Conservation (phyloP, 1,140 invertebrate genomes). For the Latrodectus geometricus region DNA sequence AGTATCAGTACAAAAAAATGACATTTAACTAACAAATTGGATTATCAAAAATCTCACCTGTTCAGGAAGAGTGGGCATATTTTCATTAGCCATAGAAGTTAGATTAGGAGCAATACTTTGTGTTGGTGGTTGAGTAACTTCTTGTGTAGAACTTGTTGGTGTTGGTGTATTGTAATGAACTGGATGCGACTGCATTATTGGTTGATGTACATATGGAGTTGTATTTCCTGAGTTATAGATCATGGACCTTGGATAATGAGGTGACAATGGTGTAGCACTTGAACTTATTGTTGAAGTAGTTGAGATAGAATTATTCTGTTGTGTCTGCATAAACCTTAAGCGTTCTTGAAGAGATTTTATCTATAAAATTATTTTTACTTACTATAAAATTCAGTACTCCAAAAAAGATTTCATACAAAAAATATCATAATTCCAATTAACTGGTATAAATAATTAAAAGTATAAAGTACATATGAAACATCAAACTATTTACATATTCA, state of each 20-base stretch:
- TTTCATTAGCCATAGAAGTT: neutral
- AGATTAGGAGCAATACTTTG: constrained; percentile 1
- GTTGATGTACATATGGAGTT: constrained; percentile 33
- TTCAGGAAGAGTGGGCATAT: constrained; percentile 11
- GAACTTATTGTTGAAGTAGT: constrained; percentile 32
- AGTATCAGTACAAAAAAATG: neutral
- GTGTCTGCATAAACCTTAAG: constrained; percentile 30
- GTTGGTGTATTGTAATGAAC: constrained; percentile 54
- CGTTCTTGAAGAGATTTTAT: constrained; percentile 46
- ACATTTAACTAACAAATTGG: neutral
- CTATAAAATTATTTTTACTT: neutral
- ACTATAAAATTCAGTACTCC: too few species aligned
- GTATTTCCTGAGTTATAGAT: constrained; percentile 42
- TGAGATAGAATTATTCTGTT: constrained; percentile 24
- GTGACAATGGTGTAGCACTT: constrained; percentile 44
- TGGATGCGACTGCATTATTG: constrained; percentile 46
- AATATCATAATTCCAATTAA: too few species aligned
- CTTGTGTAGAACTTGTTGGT: constrained; percentile 16
- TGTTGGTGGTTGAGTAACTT: constrained; percentile 1
- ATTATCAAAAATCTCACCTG: neutral
- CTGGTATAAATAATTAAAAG: too few species aligned
- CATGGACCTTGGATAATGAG: constrained; percentile 35
- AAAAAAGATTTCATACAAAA: too few species aligned
- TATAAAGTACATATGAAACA: too few species aligned
- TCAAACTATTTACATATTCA: too few species aligned